Conservation (phyloP, 2,797 vertebrate genomes). For the Poecilia velifera region DNA sequence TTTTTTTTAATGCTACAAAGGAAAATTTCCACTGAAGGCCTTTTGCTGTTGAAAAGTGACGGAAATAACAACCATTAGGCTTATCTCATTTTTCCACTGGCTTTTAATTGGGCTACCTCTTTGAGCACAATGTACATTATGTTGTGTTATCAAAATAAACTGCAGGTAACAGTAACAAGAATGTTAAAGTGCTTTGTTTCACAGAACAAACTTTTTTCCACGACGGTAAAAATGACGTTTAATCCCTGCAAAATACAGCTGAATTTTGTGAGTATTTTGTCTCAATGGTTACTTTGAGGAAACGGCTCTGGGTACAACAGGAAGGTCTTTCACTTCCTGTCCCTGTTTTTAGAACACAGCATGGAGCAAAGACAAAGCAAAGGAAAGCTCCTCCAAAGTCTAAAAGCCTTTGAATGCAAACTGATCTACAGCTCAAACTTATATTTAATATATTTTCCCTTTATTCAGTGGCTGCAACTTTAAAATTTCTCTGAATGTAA, state of each 20-base stretch:
- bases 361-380: conserved; percentile 26
- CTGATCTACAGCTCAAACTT: neutral
- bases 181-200: neutral
- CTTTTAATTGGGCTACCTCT: neutral
- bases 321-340: conserved; percentile 79
- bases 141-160: neutral
- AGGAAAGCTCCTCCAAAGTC: conserved; percentile 45
- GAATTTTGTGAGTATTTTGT: conserved; percentile 5
- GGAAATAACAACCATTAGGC: conserved; percentile 28
- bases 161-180: conserved; percentile 4
- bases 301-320: conserved; percentile 57
- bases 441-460: neutral
- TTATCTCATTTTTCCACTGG: conserved; percentile 12
- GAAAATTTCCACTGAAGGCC: conserved; percentile 13
- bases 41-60: conserved; percentile 15
- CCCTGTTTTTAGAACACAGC: conserved; percentile 38
- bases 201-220: conserved; percentile 32
- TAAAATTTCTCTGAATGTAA: neutral
- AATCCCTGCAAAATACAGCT: neutral
- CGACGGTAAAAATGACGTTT: conserved; percentile 12
- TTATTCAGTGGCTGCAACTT: neutral
- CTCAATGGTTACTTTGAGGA: conserved; percentile 41
- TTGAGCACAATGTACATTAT: neutral
- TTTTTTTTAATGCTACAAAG: neutral
- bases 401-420: conserved; percentile 13